Base-by-base conservation (phyloP, 2,888 invertebrate genomes). In the Lithodes maja region DNA sequence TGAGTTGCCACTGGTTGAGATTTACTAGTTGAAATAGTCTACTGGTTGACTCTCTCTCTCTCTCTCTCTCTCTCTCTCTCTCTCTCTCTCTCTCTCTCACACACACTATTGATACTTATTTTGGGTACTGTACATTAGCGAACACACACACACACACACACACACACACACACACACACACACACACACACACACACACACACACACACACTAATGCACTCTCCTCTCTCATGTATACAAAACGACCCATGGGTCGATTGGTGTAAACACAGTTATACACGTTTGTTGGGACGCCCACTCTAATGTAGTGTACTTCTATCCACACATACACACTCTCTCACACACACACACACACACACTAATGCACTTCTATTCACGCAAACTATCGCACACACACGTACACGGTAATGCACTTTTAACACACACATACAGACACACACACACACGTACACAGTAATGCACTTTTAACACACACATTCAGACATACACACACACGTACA, bases 121-220 rank as follows among this genome's bases (percentile, higher is more conserved):
- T n/a, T n/a, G n/a, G n/a, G n/a, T n/a, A n/a, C n/a, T n/a, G n/a
- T n/a, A n/a, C n/a, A n/a, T n/a, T n/a, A n/a, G n/a, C 74, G 3
- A 15, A 77, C 77, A 77, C 77, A 77, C 77, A 77, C 77, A 77
- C 77, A 77, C 77, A 77, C 77, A 77, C 77, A 49, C 77, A 77
- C 77, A 77, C 77, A 77, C 49, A 77, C 77, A 77, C 49, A 77
- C 77, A 77, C 49, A 77, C 77, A 77, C 49, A 77, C 77, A 77
- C 49, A 77, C 77, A 71, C n/a, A 71, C 71, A 71, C n/a, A 71
- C 9, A 15, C 71, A 7, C n/a, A 7, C n/a, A 7, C n/a, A 71
- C 71, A 71, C 71, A 71, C 71, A 71, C 7, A 9, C 71, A 71
- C 71, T 12, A 7, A 71, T n/a, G n/a, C 71, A 71, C 9, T 9